Base-by-base conservation (phyloP, 2,888 invertebrate species). In the Chloroclystis v-ata region DNA sequence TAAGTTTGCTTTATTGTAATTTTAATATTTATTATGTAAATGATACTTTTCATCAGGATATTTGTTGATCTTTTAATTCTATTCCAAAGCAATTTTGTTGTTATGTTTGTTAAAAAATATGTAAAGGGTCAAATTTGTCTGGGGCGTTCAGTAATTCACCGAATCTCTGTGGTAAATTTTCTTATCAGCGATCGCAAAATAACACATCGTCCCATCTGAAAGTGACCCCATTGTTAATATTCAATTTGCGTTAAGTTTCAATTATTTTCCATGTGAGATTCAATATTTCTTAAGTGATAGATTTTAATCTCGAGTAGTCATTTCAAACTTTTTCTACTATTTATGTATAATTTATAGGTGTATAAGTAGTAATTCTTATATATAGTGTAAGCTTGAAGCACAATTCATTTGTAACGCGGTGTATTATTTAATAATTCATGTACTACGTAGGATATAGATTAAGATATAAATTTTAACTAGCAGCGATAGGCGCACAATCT, bases 381-480 rank as follows among this genome's bases (percentile, higher is more conserved):
- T 62, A 53, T 56, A 55, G 57, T 65, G 20, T 11, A 67, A 63
- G 67, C 69, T 73, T 74, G 57, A 65, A 68, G 67, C 72, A 75
- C 75, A 60, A 71, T 61, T 69, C 47, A 62, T 71, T 73, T 69
- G 58, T 56, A 65, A 58, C 61, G 64, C 65, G 57, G 51, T 65
- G 61, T 60, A 58, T 67, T 56, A 61, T 65, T 68, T 62, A 59
- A 33, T 42, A 67, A 60, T 67, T 67, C 57, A 69, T 76, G 70
- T 77, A 61, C 56, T 75, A 74, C 60, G 48, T 77, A 76, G 66
- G 57, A 28, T 69, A 63, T 68, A 69, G 49, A 66, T 65, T 68
- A 74, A 70, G 67, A 72, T 70, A 67, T 69, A 60, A 33, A 68
- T 54, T 72, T 65, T 72, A 72, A 69, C 59, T 72, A 72, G 70